These are phyloP conservation scores for Nemotelus nigrinus DNA, from an alignment of 2,888 invertebrate species.

Conservation along the genomic window DNA sequence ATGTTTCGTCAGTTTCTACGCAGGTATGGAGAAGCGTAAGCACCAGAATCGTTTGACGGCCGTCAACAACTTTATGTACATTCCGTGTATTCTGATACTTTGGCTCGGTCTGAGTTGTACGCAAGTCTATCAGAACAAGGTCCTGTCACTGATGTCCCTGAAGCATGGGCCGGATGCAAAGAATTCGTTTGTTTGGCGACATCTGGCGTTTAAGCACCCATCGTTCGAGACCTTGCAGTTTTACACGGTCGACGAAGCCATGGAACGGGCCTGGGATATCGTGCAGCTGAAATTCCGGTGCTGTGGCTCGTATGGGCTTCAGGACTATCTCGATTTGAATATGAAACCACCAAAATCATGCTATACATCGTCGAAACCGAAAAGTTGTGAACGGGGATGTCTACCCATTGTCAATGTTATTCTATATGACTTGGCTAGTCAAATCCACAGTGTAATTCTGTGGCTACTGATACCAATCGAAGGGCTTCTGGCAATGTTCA, in stretches of 20 bases:
- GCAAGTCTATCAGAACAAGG: slow-evolving; percentile 35
- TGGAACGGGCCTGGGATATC: slow-evolving; percentile 14
- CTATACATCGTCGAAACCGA: slow-evolving; percentile 31
- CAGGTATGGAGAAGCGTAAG: slow-evolving; percentile 17
- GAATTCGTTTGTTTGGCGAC: slow-evolving; percentile 35
- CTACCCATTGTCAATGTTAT: slow-evolving; percentile 35
- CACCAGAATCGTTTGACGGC: slow-evolving; percentile 10
- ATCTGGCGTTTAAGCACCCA: slow-evolving; percentile 18
- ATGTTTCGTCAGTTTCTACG: slow-evolving; percentile 35
- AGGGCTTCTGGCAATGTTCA: slow-evolving; percentile 32
- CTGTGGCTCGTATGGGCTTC: slow-evolving; percentile 35
- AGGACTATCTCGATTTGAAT: slow-evolving; percentile 27
- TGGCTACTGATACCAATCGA: slow-evolving; percentile 36
- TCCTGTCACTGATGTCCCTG: slow-evolving; percentile 31
- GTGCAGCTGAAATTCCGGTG: slow-evolving; percentile 31
- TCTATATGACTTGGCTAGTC: slow-evolving; percentile 25
- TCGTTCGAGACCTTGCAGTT: slow-evolving; percentile 21
- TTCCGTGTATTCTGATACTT: slow-evolving; percentile 31
- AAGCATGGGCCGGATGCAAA: slow-evolving; percentile 25
- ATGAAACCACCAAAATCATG: slow-evolving; percentile 34
- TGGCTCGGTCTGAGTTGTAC: slow-evolving; percentile 36
- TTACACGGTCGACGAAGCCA: slow-evolving; percentile 4
- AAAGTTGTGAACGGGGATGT: slow-evolving; percentile 24
- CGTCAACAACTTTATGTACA: slow-evolving; percentile 36
- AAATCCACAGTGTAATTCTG: slow-evolving; percentile 35